Conservation (phyloP, 2,797 vertebrate genomes). For the Dendrocincla fuliginosa region DNA sequence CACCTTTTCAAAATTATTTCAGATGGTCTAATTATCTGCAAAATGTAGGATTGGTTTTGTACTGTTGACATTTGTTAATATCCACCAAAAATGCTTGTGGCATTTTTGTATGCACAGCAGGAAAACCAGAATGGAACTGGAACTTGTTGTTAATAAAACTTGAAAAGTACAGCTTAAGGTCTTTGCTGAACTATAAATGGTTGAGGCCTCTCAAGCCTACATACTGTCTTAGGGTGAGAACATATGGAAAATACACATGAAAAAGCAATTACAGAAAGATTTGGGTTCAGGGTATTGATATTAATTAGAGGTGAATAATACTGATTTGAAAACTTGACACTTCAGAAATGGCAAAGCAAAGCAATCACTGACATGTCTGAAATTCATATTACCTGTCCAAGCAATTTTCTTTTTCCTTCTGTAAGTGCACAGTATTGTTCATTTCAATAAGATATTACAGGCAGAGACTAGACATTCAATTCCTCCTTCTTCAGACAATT, state of each 20-base stretch:
- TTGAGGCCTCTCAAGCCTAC: conserved; percentile 38
- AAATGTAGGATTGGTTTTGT: conserved; percentile 55
- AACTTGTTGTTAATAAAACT: conserved; percentile 70
- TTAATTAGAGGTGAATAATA: conserved; percentile 59
- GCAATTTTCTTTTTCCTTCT: conserved; percentile 35
- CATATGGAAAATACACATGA: conserved; percentile 19
- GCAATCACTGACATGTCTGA: conserved; percentile 3
- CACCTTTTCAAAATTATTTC: conserved; percentile 64
- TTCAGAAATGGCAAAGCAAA: conserved; percentile 40
- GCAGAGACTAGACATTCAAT: conserved; percentile 17
- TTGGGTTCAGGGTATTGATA: conserved; percentile 1
- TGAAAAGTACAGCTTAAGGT: conserved; percentile 70
- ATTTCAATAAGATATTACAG: conserved; percentile 34
- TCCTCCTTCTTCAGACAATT: conserved; percentile 19
- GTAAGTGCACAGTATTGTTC: conserved; percentile 28
- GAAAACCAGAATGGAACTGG: conserved; percentile 60
- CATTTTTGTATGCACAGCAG: conserved; percentile 62
- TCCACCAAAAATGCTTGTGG: conserved; percentile 60
- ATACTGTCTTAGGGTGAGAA: conserved; percentile 20
- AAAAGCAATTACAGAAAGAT: conserved; percentile 50
- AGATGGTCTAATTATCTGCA: conserved; percentile 60
- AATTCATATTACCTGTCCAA: conserved; percentile 48
- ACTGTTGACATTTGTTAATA: conserved; percentile 68
- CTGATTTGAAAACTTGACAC: conserved; percentile 30
- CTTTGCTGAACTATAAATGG: conserved; percentile 58